These are phyloP conservation scores for Gonioctena quinquepunctata DNA, from an alignment of 1,140 invertebrate genomes.

Conservation along the genomic window DNA sequence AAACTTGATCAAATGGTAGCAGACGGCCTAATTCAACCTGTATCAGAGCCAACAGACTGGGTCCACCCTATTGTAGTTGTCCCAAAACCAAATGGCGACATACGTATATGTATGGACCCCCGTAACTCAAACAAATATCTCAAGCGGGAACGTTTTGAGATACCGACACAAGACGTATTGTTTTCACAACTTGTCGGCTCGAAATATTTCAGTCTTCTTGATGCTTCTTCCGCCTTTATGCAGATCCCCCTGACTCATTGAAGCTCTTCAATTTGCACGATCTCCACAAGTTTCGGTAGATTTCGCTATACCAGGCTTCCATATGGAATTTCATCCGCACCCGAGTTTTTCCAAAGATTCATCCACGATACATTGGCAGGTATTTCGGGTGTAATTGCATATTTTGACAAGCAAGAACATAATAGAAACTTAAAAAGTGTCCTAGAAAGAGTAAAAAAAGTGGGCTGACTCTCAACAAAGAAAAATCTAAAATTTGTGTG, in stretches of 20 bases:
- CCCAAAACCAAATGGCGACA: background rate
- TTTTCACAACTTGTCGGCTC: conserved; percentile 16
- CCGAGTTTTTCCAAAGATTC: conserved; percentile 8
- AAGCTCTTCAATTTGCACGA: conserved; percentile 2
- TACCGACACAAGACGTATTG: conserved; percentile 19
- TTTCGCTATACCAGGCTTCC: conserved; percentile 4
- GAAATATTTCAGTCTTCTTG: conserved; percentile 17
- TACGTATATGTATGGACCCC: conserved; percentile 10
- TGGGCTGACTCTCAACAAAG: background rate
- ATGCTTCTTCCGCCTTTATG: conserved; percentile 16
- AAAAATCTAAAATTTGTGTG: background rate
- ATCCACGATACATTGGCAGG: no score
- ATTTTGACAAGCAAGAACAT: conserved; percentile 17
- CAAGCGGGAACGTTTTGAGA: background rate
- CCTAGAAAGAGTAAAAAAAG: background rate
- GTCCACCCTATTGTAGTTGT: background rate
- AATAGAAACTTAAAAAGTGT: background rate
- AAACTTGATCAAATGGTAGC: conserved; percentile 15
- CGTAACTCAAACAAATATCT: conserved; percentile 14
- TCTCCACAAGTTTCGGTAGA: conserved; percentile 4
- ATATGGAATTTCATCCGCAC: conserved; percentile 2
- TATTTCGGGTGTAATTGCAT: no score
- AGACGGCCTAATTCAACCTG: conserved; percentile 11
- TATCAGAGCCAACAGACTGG: conserved; percentile 2
- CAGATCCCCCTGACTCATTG: background rate